Evolutionary conservation across 2,113 vertebrate species (phyloP), one percentile per base, ranked within the genome.

Genomic region (Siniperca chuatsi): DNA sequence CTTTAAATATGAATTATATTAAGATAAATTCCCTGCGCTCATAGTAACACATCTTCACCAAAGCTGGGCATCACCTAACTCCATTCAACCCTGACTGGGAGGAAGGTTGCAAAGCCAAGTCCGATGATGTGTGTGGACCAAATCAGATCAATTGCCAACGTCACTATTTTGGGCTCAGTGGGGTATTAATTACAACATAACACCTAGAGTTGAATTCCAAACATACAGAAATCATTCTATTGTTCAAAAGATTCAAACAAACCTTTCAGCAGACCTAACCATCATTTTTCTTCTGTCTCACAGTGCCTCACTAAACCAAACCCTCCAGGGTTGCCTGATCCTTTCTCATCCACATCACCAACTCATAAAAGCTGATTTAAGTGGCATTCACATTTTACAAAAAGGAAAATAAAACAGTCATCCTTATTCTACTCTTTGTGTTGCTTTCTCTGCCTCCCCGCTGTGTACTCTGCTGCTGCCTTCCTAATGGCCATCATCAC

Each of bases 401-500:
- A 61, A 37, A 42, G 3, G 11, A 60, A 61, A 71, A 42, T 8
- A 55, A 12, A 16, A 37, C 9, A 20, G 33, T 3, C 16, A 33
- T 74, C 69, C 48, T 50, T 68, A 29, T 40, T 79, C 75, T 25
- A 0, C n/a, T 3, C 23, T 73, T 52, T 57, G 54, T 44, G 50
- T 29, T 8, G 23, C 21, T 57, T 20, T 21, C 4, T 78, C 23
- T 20, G 74, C 12, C 23, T 25, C 35, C 75, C 79, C 7, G 52
- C 79, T 73, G 79, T 2, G 74, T 2, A 2, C 57, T 61, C 71
- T 12, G 46, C 70, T 9, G 52, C 57, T 35, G 6, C 44, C 57
- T 12, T 70, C 11, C 37, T 84, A 75, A 78, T 52, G 48, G 50
- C 80, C 50, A n/a, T 75, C 78, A 78, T 72, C 68, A 67, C 78